Conservation (phyloP, 1,140 invertebrate genomes). For the Tetramorium alpestre region DNA sequence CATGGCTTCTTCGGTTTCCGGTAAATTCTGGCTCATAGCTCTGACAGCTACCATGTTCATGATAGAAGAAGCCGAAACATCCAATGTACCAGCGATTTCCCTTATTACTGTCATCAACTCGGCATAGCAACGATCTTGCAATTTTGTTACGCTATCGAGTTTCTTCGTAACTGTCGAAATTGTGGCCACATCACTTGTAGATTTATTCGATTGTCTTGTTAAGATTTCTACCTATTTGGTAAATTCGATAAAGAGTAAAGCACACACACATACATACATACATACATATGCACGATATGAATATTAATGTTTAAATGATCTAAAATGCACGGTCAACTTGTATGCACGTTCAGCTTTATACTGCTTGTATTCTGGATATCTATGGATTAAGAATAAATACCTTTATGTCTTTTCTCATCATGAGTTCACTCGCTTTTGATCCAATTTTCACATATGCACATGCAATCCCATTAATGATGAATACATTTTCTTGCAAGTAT, state of each 20-base stretch:
- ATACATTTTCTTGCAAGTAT: slow-evolving; percentile 91
- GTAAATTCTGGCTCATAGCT: slow-evolving; percentile 92
- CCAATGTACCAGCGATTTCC: slow-evolving; percentile 85
- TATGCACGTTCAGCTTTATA: not conserved
- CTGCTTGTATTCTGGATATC: not conserved
- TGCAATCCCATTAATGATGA: slow-evolving; percentile 93
- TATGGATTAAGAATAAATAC: slow-evolving; percentile 64
- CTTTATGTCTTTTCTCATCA: slow-evolving; percentile 79
- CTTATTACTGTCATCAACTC: slow-evolving; percentile 85
- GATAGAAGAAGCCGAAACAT: slow-evolving; percentile 86
- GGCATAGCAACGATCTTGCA: slow-evolving; percentile 86
- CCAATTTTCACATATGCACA: slow-evolving; percentile 93
- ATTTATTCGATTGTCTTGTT: slow-evolving; percentile 71
- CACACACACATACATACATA: not conserved
- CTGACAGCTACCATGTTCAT: slow-evolving; percentile 88
- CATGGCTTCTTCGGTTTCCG: slow-evolving; percentile 92
- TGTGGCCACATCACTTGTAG: slow-evolving; percentile 71
- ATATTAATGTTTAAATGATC: not conserved
- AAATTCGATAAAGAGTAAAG: too few relatives aligned
- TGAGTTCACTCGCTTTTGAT: slow-evolving; percentile 86
- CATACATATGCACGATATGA: not conserved
- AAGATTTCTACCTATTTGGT: slow-evolving; percentile 78
- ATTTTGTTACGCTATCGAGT: slow-evolving; percentile 80
- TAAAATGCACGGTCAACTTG: not conserved
- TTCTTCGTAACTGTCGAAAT: slow-evolving; percentile 76